Percentiles rank a stretch among this genome's conserved stretches.
These are phyloP conservation scores for Imbricaverruca yamaguchii DNA, from an alignment of 2,888 invertebrate genomes.

Conservation along the genomic window DNA sequence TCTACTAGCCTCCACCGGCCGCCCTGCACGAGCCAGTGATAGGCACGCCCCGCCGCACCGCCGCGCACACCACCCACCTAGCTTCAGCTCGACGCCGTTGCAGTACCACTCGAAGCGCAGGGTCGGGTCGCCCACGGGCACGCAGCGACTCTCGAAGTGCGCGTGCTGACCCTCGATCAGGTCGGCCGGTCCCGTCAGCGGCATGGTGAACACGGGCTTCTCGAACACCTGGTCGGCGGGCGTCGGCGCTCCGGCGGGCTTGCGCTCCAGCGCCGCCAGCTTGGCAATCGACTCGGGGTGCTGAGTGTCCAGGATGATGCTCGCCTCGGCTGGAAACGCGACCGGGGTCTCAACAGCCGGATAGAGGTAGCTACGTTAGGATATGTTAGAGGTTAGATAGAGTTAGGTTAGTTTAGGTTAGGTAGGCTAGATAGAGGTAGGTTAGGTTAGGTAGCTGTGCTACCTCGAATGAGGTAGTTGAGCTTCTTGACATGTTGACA, in stretches of 20 bases:
- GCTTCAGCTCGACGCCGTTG: slow-evolving; percentile 84
- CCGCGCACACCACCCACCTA: slow-evolving; percentile 53
- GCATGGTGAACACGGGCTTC: slow-evolving; percentile 84
- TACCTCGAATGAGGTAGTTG: too few species aligned
- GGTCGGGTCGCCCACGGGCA: slow-evolving; percentile 87
- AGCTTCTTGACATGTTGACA: too few species aligned
- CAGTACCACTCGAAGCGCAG: slow-evolving; percentile 92
- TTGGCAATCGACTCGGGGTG: slow-evolving; percentile 89
- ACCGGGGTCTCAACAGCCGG: too few species aligned
- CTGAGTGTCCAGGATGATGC: slow-evolving; percentile 78
- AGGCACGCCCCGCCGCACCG: too few species aligned
- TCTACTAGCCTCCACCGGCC: too few species aligned
- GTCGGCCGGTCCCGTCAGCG: slow-evolving; percentile 78
- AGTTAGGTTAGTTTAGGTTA: too few species aligned
- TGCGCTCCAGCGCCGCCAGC: slow-evolving; percentile 76
- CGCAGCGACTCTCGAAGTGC: slow-evolving; percentile 82
- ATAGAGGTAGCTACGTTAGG: too few species aligned
- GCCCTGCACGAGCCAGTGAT: too few species aligned
- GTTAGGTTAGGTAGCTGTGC: too few species aligned
- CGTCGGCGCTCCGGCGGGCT: slow-evolving; percentile 35
- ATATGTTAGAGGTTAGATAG: too few species aligned
- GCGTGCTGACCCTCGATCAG: slow-evolving; percentile 86
- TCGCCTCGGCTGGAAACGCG: slow-evolving; percentile 60
- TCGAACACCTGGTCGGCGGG: slow-evolving; percentile 56
- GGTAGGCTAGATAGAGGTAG: too few species aligned